Evolutionary conservation across 2,888 invertebrate species (phyloP).

Genomic region (Eurois occulta): DNA sequence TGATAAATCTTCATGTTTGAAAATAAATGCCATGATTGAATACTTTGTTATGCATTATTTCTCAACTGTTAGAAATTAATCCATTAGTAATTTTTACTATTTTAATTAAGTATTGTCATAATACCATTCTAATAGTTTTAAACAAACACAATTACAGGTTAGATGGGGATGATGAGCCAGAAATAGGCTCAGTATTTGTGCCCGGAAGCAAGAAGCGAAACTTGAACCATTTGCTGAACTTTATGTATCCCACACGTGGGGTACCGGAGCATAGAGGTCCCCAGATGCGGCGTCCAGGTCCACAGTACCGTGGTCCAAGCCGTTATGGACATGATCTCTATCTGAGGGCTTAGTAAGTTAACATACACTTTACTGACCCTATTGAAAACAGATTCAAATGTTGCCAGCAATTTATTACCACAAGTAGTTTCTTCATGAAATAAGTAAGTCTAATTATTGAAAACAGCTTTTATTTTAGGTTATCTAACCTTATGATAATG

Average conservation of each 20-base stretch:
- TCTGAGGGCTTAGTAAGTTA: slow-evolving; percentile 96
- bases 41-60: not conserved
- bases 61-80: not conserved
- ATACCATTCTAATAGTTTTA: not conserved
- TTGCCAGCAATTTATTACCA: not conserved
- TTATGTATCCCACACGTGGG: slow-evolving; percentile 94
- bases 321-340: slow-evolving; percentile 98
- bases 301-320: slow-evolving; percentile 83
- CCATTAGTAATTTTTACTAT: not conserved
- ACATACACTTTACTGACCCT: slow-evolving; percentile 32
- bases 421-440: not conserved
- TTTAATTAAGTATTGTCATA: not conserved
- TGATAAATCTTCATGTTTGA: not conserved
- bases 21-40: not conserved
- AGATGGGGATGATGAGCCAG: slow-evolving; percentile 91
- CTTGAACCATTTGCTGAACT: slow-evolving; percentile 98
- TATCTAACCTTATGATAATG: slow-evolving; percentile 24
- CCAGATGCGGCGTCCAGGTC: slow-evolving; percentile 77
- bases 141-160: slow-evolving; percentile 76
- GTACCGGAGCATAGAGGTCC: slow-evolving; percentile 77
- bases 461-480: slow-evolving; percentile 19
- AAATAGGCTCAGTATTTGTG: slow-evolving; percentile 95
- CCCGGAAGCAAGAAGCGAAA: slow-evolving; percentile 97
- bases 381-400: slow-evolving; percentile 18
- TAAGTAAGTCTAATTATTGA: slow-evolving; percentile 32